Base-by-base conservation (phyloP, 2,113 vertebrate genomes). In the Platichthys flesus region DNA sequence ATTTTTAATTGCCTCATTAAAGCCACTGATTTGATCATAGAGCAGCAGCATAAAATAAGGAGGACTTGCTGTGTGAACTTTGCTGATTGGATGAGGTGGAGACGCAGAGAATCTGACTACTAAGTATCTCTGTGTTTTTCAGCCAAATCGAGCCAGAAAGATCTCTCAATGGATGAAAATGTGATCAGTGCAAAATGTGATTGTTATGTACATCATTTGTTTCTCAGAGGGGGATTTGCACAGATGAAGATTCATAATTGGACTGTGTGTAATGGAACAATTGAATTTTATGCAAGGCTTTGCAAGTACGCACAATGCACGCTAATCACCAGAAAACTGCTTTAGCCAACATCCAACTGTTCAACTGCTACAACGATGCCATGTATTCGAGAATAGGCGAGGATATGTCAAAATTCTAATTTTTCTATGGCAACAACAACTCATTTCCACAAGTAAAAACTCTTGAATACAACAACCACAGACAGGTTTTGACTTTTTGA, bases 171-270 rank as follows among this genome's bases (percentile, higher is more conserved):
- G 60, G 64, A 56, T 78, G 69, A 76, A 84, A 85, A 79, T 85
- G 79, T 76, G 87, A 90, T 85, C 85, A 60, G 78, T 66, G 76
- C 37, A 28, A 84, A 89, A 84, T 79, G 67, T 51, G 82, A 87
- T 82, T 83, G 84, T 87, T 83, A 82, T 82, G 74, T 89, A 88
- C 84, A 72, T 87, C 74, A 87, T 87, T 89, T 85, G 82, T 84
- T 81, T 85, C 88, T 83, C 88, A 65, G 82, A 76, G 82, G 82
- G 85, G 82, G 84, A 85, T 87, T 91, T 81, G 66, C 59, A 78
- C 61, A 85, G 77, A 88, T 89, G 82, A 84, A 79, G 71, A 88
- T 91, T 85, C 67, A 82, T 89, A 91, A 92, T 92, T 90, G 90
- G 84, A 84, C 85, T 65, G 76, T 60, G 71, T 82, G 79, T 83